These are phyloP conservation scores for Lagorchestes hirsutus DNA, from an alignment of 2,797 vertebrate genomes.

Conservation along the genomic window DNA sequence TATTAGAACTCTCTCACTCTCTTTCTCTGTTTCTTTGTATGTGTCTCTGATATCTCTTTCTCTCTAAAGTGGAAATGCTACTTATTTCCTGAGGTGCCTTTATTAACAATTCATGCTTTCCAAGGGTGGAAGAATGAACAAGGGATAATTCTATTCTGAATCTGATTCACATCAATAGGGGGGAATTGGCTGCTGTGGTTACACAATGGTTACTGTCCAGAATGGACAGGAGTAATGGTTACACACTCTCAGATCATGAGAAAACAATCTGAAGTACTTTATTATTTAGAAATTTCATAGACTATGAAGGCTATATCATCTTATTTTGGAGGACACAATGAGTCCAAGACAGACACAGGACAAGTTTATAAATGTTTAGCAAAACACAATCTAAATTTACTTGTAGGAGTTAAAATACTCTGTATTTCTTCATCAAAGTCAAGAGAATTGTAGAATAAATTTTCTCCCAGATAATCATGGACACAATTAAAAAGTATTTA, in stretches of 20 bases:
- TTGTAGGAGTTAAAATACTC: not conserved
- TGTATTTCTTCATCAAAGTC: not conserved
- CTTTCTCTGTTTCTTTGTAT: too few relatives aligned
- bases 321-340: not conserved
- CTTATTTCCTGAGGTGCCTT: too few relatives aligned
- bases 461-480: not conserved
- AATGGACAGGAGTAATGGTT: too few relatives aligned
- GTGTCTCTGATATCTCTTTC: too few relatives aligned
- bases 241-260: not conserved
- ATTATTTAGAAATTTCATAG: not conserved
- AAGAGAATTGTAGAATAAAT: not conserved
- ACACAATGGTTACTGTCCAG: too few relatives aligned
- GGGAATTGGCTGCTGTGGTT: too few relatives aligned
- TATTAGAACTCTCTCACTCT: not conserved
- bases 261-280: not conserved
- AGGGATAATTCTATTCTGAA: too few relatives aligned
- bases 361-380: not conserved
- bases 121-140: too few relatives aligned
- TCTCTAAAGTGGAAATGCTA: not conserved
- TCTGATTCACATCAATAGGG: too few relatives aligned
- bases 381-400: not conserved
- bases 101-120: too few relatives aligned
- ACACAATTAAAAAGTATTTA: not conserved
- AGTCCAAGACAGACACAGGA: not conserved
- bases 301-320: not conserved